These are phyloP conservation scores for Cepphus grylle DNA, from an alignment of 2,113 vertebrate genomes.

Conservation along the genomic window DNA sequence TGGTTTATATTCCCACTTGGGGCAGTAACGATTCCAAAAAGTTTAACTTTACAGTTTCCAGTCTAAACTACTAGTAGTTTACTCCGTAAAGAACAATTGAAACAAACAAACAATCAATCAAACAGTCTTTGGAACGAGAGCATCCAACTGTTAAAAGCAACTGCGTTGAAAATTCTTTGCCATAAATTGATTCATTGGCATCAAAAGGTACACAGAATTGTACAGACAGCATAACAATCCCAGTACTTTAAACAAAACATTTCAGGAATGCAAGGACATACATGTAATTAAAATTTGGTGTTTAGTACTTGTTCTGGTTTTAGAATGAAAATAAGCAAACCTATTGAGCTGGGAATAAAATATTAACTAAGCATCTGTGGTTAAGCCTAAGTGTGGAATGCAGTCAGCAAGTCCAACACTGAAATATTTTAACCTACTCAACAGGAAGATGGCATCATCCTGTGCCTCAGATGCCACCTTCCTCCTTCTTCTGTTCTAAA, in stretches of 20 bases:
- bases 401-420: neutral
- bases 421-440: neutral
- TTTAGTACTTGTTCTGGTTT: neutral
- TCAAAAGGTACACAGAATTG: neutral
- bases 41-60: constrained; percentile 72
- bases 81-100: constrained; percentile 41
- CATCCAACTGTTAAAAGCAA: neutral
- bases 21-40: constrained; percentile 75
- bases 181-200: neutral
- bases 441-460: neutral
- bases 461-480: neutral
- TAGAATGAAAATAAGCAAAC: neutral
- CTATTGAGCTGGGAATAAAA: neutral
- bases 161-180: neutral
- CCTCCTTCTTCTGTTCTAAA: neutral
- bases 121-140: neutral
- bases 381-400: neutral
- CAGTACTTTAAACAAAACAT: neutral
- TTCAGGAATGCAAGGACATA: neutral
- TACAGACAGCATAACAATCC: neutral
- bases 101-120: neutral
- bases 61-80: constrained; percentile 64
- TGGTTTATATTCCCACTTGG: constrained; percentile 78
- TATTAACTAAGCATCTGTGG: neutral
- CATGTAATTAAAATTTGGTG: neutral